Conservation (phyloP, 2,113 vertebrate species). For the Athene cunicularia region DNA sequence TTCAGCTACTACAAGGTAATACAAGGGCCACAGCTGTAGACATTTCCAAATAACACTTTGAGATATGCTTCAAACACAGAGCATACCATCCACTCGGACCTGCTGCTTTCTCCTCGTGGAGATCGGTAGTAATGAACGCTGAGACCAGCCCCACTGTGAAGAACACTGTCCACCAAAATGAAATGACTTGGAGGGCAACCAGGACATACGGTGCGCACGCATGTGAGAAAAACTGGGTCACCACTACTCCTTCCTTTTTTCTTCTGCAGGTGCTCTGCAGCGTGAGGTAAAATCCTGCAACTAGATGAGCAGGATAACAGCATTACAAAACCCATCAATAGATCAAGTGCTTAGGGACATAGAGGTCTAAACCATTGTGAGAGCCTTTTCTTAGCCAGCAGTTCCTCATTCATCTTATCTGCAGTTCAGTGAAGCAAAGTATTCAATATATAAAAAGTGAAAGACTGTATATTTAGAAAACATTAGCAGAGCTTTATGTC, state of each 20-base stretch:
- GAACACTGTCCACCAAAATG: neutral
- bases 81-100: neutral
- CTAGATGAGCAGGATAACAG: neutral
- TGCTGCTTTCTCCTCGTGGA: neutral
- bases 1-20: neutral
- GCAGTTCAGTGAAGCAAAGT: slow-evolving; percentile 3
- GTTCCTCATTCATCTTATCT: slow-evolving; percentile 50
- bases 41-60: neutral
- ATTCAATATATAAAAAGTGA: neutral
- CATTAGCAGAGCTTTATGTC: neutral
- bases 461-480: neutral
- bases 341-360: neutral
- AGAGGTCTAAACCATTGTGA: neutral
- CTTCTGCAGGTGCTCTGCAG: neutral
- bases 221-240: neutral
- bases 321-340: slow-evolving; percentile 26
- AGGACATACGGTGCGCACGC: neutral
- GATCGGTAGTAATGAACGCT: neutral
- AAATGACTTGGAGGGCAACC: neutral
- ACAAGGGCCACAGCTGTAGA: neutral
- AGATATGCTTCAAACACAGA: neutral
- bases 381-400: slow-evolving; percentile 20
- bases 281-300: slow-evolving; percentile 10
- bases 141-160: neutral
- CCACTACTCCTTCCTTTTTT: neutral